Base-by-base conservation (phyloP, 35 echinoderm and acorn worm species). In the Anneissia japonica region DNA sequence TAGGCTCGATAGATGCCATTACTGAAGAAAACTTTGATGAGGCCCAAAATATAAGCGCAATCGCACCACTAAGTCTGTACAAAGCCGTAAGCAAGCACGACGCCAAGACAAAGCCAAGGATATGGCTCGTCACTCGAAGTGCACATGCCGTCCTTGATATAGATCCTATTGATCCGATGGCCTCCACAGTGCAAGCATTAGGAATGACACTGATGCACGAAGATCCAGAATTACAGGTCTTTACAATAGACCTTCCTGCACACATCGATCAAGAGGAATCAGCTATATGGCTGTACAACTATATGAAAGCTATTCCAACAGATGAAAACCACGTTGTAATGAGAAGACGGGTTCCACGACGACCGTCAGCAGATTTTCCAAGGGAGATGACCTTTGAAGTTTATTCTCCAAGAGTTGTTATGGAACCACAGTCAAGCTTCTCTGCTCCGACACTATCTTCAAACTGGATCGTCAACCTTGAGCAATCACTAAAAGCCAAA, bases 381-480 rank as follows among this genome's bases (percentile, higher is more conserved):
- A 89, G 76, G 31, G 91, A 98, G 30, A 39, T 89, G 37, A 78
- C 85, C 0, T 98, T 93, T 74, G 91, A 98, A 45, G 89, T 90
- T 3, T 90, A 82, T 73, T 81, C 89, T 23, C 74, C 90, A 21
- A 82, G 95, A 35, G 87, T 91, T 45, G 33, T 91, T n/a, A 88
- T 98, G 76, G 89, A 98, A 74, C 91, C 95, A n/a, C 91, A 93
- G 74, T 93, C 91, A 38, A 94, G 88, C 77, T 98, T 93, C 77
- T 91, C 89, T 38, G 95, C 94, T 38, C 94, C 94, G 30, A 97
- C 94, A 13, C 84, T 91, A 72, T 97, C 94, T 34, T 84, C 94
- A 19, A 92, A 89, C 72, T 97, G 94, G 94, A 84, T 90, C 28
- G 91, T 97, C 0, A 88, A 97, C 40, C 76, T 97, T 35, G 80